phyloP scores from a whole-genome alignment of 1,140 invertebrate genomes.

The Coelopa frigida region DNA sequence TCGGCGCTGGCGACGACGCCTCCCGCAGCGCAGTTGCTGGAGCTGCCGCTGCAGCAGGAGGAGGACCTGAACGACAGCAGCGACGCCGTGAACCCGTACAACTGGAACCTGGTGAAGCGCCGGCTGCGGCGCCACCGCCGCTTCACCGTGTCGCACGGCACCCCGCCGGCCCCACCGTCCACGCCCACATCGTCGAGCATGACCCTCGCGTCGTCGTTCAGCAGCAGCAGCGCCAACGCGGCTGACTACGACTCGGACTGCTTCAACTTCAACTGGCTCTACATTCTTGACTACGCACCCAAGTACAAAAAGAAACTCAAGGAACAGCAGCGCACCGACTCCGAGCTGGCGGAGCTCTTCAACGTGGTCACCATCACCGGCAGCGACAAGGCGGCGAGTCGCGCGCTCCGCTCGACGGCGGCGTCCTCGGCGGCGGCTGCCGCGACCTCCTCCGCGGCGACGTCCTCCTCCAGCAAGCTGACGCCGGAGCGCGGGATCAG shows the following conservation, averaged over 20 bases:
- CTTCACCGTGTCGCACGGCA: slow-evolving; percentile 39
- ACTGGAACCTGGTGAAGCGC: slow-evolving; percentile 13
- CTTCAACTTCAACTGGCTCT: slow-evolving; percentile 29
- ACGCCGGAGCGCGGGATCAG: slow-evolving; percentile 30
- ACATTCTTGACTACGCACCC: slow-evolving; percentile 40
- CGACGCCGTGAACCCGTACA: slow-evolving; percentile 8
- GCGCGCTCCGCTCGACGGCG: slow-evolving; percentile 17
- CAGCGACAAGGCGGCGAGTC: slow-evolving; percentile 18
- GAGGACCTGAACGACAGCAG: slow-evolving; percentile 8
- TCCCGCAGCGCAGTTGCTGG: slow-evolving; percentile 8
- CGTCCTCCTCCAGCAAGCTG: slow-evolving; percentile 22
- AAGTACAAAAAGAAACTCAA: slow-evolving; percentile 37
- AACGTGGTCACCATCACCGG: slow-evolving; percentile 39
- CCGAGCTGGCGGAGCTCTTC: slow-evolving; percentile 37
- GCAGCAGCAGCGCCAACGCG: slow-evolving; percentile 12
- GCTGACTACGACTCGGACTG: slow-evolving; percentile 16
- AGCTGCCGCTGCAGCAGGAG: slow-evolving; percentile 7
- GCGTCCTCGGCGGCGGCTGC: slow-evolving; percentile 5
- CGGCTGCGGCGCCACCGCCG: slow-evolving; percentile 26
- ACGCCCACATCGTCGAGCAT: slow-evolving; percentile 31
- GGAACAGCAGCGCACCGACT: slow-evolving; percentile 34
- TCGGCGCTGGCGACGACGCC: slow-evolving; percentile 10
- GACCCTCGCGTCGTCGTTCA: slow-evolving; percentile 7
- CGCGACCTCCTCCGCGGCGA: slow-evolving; percentile 12
- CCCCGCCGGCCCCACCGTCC: slow-evolving; percentile 38